Evolutionary conservation across 2,797 vertebrate genomes (phyloP).

Genomic region (Bovichtus diacanthus): DNA sequence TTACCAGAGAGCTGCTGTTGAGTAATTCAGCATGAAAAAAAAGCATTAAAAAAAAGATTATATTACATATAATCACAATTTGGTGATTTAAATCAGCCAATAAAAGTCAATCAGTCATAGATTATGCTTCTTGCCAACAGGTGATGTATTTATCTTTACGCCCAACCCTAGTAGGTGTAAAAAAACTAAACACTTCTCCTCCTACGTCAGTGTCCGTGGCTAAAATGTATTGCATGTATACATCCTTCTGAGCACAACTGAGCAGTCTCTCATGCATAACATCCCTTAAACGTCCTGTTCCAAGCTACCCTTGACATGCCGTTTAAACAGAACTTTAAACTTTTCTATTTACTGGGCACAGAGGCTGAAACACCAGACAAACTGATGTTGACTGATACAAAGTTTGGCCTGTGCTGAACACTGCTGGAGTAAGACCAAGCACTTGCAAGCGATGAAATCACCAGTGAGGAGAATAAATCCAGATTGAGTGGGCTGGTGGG

Average conservation of each 20-base stretch:
- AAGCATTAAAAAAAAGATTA: too few species aligned
- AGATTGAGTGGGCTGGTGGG: conserved; percentile 74
- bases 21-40: too few species aligned
- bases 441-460: conserved; percentile 34
- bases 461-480: conserved; percentile 64
- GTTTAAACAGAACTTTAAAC: not conserved
- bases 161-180: not conserved
- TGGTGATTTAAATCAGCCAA: not conserved
- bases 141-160: not conserved
- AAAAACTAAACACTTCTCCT: not conserved
- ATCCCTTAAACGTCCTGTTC: not conserved
- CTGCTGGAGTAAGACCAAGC: conserved; percentile 35
- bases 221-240: not conserved
- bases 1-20: too few species aligned
- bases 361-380: conserved; percentile 3
- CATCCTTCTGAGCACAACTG: not conserved
- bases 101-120: not conserved
- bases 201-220: not conserved
- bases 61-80: too few species aligned
- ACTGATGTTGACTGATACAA: conserved; percentile 25
- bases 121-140: not conserved
- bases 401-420: conserved; percentile 17
- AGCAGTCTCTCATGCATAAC: not conserved
- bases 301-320: not conserved
- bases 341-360: not conserved